phyloP scores from a whole-genome alignment of 2,888 invertebrate genomes.

The Apantesis nais region DNA sequence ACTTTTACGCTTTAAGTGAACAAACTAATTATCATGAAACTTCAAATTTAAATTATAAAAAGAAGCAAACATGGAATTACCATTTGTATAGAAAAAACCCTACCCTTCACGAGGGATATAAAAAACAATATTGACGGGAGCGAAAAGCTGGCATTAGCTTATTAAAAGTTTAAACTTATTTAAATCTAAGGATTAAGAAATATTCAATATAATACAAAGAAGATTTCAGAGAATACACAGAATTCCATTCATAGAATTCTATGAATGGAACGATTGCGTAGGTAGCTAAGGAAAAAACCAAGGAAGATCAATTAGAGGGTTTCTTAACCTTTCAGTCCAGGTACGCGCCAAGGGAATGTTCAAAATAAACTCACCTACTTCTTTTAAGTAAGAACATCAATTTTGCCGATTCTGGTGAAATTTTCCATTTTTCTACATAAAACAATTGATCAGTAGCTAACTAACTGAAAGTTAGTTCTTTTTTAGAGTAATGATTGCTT shows the following conservation, averaged over 20 bases:
- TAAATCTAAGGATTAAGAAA: background rate
- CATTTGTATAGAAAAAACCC: background rate
- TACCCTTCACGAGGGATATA: background rate
- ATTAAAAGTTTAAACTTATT: too few relatives aligned
- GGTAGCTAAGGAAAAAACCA: conserved; percentile 12
- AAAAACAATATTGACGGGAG: background rate
- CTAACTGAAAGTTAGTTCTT: background rate
- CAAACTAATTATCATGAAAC: background rate
- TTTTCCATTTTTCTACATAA: background rate
- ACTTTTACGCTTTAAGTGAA: background rate
- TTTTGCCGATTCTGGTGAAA: background rate
- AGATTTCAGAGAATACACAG: background rate
- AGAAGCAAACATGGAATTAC: background rate
- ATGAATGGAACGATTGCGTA: conserved; percentile 6
- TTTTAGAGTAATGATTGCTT: conserved; percentile 1
- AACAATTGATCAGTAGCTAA: background rate
- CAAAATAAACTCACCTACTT: conserved; percentile 10
- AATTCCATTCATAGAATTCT: conserved; percentile 4
- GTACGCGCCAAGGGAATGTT: conserved; percentile 10
- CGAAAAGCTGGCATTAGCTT: too few relatives aligned
- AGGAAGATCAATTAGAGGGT: conserved; percentile 12
- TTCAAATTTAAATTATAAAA: background rate
- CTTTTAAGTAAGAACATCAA: conserved; percentile 12
- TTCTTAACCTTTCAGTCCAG: conserved; percentile 18
- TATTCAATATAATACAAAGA: background rate